Evolutionary conservation across 2,797 vertebrate genomes (phyloP).

Genomic region (Chiloscyllium punctatum): DNA sequence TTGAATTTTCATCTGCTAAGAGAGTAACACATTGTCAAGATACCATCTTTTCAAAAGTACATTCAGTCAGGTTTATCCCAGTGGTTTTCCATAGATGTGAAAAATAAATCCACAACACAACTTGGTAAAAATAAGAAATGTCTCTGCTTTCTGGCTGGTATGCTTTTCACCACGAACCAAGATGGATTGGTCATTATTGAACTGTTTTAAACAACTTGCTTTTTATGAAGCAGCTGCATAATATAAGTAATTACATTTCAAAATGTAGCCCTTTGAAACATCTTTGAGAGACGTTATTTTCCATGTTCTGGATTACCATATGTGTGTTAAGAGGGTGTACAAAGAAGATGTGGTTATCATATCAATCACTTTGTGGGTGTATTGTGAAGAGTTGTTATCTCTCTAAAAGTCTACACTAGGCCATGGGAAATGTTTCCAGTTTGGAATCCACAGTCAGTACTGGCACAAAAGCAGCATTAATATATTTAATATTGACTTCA

Average conservation of each 20-base stretch:
- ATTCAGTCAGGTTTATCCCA: not conserved
- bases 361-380: not conserved
- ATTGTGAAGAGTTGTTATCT: not conserved
- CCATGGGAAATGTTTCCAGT: not conserved
- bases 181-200: not conserved
- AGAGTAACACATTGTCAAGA: not conserved
- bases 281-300: not conserved
- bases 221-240: not conserved
- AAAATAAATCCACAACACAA: not conserved
- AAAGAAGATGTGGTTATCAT: not conserved
- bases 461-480: not conserved
- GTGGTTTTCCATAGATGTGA: not conserved
- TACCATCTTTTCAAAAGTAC: not conserved
- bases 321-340: not conserved
- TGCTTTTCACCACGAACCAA: not conserved
- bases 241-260: not conserved
- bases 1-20: not conserved
- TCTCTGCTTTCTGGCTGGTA: not conserved
- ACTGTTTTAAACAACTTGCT: not conserved
- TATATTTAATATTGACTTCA: not conserved
- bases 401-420: not conserved
- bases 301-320: not conserved
- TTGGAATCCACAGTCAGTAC: not conserved
- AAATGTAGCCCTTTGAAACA: not conserved
- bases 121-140: not conserved